phyloP scores from a whole-genome alignment of 2,113 vertebrate genomes.

The Pollachius pollachius region DNA sequence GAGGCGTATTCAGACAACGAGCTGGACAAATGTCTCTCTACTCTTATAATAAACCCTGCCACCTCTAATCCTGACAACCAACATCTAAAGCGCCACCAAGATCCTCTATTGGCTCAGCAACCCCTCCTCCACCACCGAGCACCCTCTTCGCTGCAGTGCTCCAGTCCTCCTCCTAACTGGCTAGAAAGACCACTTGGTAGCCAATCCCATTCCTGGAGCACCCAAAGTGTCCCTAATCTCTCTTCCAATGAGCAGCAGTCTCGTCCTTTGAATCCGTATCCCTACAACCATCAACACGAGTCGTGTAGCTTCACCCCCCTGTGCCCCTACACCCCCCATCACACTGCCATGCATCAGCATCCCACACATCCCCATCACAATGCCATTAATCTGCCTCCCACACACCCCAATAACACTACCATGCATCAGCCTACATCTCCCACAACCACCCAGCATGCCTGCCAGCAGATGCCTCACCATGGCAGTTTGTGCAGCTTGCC shows the following conservation, averaged over 20 bases:
- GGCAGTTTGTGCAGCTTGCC: background rate
- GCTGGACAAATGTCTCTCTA: slow-evolving; percentile 66
- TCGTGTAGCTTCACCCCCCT: background rate
- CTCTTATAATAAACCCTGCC: slow-evolving; percentile 69
- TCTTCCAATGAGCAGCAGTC: slow-evolving; percentile 16
- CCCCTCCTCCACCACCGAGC: slow-evolving; percentile 62
- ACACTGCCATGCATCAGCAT: background rate
- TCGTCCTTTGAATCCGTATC: too few species aligned
- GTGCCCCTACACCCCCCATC: background rate
- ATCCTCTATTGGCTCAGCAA: slow-evolving; percentile 53
- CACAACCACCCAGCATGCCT: slow-evolving; percentile 19
- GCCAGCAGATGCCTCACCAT: slow-evolving; percentile 54
- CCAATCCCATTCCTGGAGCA: slow-evolving; percentile 75
- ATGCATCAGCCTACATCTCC: slow-evolving; percentile 55
- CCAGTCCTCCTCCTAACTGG: slow-evolving; percentile 77
- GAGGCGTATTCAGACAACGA: slow-evolving; percentile 11
- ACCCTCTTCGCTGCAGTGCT: slow-evolving; percentile 82
- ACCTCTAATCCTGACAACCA: slow-evolving; percentile 20
- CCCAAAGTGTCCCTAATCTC: slow-evolving; percentile 85
- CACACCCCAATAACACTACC: slow-evolving; percentile 23
- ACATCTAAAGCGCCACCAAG: too few species aligned
- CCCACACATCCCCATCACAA: slow-evolving; percentile 15
- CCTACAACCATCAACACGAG: too few species aligned
- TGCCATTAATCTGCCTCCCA: slow-evolving; percentile 59
- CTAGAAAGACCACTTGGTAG: slow-evolving; percentile 70